Evolutionary conservation across 2,888 invertebrate species (phyloP), one percentile per base, ranked within the genome.

Genomic region (Chrysolina americana): DNA sequence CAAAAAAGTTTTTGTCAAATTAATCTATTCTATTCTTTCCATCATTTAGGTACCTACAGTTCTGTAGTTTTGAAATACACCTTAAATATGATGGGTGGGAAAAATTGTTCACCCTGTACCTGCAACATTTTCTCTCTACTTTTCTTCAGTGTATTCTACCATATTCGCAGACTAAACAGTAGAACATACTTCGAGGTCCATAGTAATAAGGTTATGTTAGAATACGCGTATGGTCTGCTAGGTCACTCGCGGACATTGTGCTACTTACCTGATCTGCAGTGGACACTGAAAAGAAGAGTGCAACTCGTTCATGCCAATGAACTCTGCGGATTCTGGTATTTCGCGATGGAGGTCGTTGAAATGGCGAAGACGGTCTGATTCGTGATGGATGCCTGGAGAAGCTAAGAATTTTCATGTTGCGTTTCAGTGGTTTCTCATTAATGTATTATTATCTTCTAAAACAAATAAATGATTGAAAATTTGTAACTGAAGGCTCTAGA

Each of bases 201-300:
- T 71, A 65, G 76, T 74, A 86, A 86, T 85, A 86, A 86, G 86
- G 86, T 85, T 86, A 86, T 80, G 82, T 84, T 81, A 81, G 80
- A 83, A 83, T 63, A 71, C 53, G 68, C 64, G 70, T 63, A 64
- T 68, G 63, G 83, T 82, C 82, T 83, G 84, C 79, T 82, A 81
- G 87, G 87, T 87, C 84, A 87, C 79, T 81, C 73, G 82, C 83
- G 87, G 84, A 79, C 87, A 80, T 85, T 83, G 87, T 86, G 81
- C 87, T 82, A 87, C 86, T 87, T 87, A 87, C 87, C 87, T 86
- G 82, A 84, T 86, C 85, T 83, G 84, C 83, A 81, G 76, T 81
- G 82, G 79, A 80, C 82, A 68, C 85, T 86, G 87, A 87, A 87
- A 87, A 87, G 87, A 87, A 87, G 87, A 87, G 87, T 87, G 85